A percentile compares a stretch with the other conserved stretches of the same genome.
Evolutionary conservation across 2,888 invertebrate species (phyloP).

Genomic region (Adela reaumurella): DNA sequence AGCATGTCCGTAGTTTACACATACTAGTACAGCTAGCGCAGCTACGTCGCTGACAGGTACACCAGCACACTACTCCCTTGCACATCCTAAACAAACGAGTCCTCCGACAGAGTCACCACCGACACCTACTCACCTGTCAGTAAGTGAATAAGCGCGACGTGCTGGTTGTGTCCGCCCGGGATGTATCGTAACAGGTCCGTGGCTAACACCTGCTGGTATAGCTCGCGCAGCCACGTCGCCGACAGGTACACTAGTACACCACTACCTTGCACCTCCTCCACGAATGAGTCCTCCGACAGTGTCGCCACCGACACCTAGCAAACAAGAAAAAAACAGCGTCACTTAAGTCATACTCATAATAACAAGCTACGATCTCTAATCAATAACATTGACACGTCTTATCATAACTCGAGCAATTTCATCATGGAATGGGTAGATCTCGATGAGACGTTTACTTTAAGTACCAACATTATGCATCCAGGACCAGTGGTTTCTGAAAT

Average conservation of each 20-base stretch:
- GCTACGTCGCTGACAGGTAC: constrained; percentile 90
- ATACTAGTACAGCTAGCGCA: constrained; percentile 87
- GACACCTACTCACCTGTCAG: constrained; percentile 59
- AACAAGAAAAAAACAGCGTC: no score
- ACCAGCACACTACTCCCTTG: constrained; percentile 90
- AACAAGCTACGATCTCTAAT: no score
- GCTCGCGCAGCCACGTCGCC: constrained; percentile 88
- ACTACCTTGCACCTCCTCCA: constrained; percentile 87
- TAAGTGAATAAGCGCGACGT: constrained; percentile 67
- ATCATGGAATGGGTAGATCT: no score
- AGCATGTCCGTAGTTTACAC: constrained; percentile 72
- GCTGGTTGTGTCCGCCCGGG: no score
- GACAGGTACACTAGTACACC: constrained; percentile 91
- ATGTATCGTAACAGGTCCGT: constrained; percentile 68
- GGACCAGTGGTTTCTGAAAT: no score
- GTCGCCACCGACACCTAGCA: constrained; percentile 32
- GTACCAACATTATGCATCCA: no score
- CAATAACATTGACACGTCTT: no score
- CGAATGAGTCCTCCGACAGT: constrained; percentile 81
- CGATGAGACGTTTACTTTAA: no score
- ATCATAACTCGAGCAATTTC: no score
- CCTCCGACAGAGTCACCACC: constrained; percentile 66
- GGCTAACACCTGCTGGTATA: constrained; percentile 83
- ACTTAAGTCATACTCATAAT: no score
- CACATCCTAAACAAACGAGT: constrained; percentile 88